Base-by-base conservation (phyloP, 2,113 vertebrate species). In the Falco punctatus region DNA sequence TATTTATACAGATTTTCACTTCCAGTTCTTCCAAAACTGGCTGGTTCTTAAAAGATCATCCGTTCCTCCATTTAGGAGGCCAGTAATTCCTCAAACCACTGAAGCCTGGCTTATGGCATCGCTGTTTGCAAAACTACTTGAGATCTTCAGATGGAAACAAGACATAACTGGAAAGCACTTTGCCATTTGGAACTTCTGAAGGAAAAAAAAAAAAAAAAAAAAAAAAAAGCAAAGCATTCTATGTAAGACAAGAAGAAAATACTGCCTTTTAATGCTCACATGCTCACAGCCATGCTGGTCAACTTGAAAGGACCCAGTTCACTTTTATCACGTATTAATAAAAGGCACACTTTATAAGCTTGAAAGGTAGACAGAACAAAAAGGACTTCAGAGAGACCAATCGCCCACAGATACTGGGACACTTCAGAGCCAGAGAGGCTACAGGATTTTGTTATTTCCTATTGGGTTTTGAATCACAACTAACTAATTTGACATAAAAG, bases 61-160 rank as follows among this genome's bases (percentile, higher is more conserved):
- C 44, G 30, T 52, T 71, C 48, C 86, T 61, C 19, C 12, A 1
- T 67, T 74, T 14, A 91, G 44, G 69, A 86, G 40, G 69, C 22
- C 79, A 95, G 26, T 23, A 77, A 4, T 66, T 73, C 67, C 70
- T 92, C 20, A 46, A 81, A 75, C 49, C 90, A 70, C 62, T 30
- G 1, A 59, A 81, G 46, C 42, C 62, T 95, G 81, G 81, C 59
- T 86, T 78, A 27, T 21, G 20, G 72, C 55, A 90, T 15, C 30
- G 11, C 9, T 26, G n/a, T 78, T 28, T 64, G 57, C 59, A 90
- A 84, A 95, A 59, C 22, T 69, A 75, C 23, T 66, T 23, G 40
- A 95, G 59, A 86, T 52, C 42, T 87, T 79, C 48, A 46, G 40
- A 38, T 58, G 96, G 92, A 96, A 97, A 95, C 24, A 87, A 86